Percentiles rank a stretch among this genome's conserved stretches.
Evolutionary conservation across 2,797 vertebrate species (phyloP).

Genomic region (Cyprinodon diabolis): DNA sequence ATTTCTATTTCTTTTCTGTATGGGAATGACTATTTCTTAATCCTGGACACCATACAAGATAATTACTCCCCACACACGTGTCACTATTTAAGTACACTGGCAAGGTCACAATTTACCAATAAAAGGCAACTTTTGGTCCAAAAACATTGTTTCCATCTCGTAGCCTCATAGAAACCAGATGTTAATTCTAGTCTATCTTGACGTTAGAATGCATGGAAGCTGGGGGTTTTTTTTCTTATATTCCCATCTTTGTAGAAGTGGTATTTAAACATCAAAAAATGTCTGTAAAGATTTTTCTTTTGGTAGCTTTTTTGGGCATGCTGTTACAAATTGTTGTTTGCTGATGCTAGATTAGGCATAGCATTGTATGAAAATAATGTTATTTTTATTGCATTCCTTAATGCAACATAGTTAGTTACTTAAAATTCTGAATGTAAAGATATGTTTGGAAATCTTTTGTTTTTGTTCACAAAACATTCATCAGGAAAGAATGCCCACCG

Average conservation of each 20-base stretch:
- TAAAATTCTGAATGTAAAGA: background rate
- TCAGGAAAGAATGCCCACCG: constrained; percentile 25
- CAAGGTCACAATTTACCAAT: no score
- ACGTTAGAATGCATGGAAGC: background rate
- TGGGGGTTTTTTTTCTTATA: background rate
- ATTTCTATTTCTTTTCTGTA: no score
- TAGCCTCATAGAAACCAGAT: background rate
- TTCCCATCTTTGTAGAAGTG: background rate
- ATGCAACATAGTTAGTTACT: background rate
- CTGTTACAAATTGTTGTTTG: background rate
- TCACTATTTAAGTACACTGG: no score
- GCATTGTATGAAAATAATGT: background rate
- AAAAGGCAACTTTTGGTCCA: no score
- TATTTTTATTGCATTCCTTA: background rate
- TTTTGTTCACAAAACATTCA: background rate
- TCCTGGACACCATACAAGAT: no score
- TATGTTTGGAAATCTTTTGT: background rate
- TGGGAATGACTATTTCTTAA: no score
- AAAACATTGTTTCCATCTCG: no score
- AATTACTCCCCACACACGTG: no score
- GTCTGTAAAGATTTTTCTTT: background rate
- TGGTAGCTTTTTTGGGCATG: background rate
- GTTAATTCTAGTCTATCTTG: no score
- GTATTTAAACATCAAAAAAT: background rate
- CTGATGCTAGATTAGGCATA: background rate